A percentile compares a stretch with the other conserved stretches of the same genome.
phyloP scores from a whole-genome alignment of 1,140 invertebrate species.

The Planococcus citri region DNA sequence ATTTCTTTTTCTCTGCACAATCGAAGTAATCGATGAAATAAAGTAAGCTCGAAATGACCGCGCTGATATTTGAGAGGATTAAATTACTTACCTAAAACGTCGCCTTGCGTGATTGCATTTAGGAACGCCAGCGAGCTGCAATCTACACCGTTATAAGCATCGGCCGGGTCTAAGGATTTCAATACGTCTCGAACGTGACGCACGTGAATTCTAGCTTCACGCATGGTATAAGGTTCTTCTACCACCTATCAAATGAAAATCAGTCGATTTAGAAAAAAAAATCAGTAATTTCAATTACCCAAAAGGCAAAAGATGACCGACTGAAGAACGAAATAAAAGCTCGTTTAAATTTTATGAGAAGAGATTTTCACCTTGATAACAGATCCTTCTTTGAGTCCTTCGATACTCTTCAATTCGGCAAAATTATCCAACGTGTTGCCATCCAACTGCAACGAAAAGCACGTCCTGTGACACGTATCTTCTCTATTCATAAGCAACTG shows the following conservation, averaged over 20 bases:
- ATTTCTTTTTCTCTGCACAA: conserved; percentile 70
- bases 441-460: conserved; percentile 91
- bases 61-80: not conserved
- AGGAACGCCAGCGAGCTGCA: conserved; percentile 92
- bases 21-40: not conserved
- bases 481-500: conserved; percentile 95
- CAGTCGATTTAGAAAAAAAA: not conserved
- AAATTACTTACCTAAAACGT: conserved; percentile 46
- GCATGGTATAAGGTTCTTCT: conserved; percentile 93
- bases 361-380: conserved; percentile 59
- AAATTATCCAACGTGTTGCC: conserved; percentile 92
- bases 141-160: conserved; percentile 90
- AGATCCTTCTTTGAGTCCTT: conserved; percentile 87
- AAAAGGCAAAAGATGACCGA: not conserved
- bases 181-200: conserved; percentile 91
- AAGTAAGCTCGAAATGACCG: not conserved
- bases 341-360: too few relatives aligned
- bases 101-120: conserved; percentile 83
- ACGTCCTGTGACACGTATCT: conserved; percentile 94
- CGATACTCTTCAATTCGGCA: conserved; percentile 91
- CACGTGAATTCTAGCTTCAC: conserved; percentile 93
- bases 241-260: conserved; percentile 49
- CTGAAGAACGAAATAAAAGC: too few relatives aligned
- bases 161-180: conserved; percentile 82
- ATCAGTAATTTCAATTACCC: not conserved